These are phyloP conservation scores for Marcusenius ussheri DNA, from an alignment of 2,113 vertebrate genomes.

Conservation along the genomic window DNA sequence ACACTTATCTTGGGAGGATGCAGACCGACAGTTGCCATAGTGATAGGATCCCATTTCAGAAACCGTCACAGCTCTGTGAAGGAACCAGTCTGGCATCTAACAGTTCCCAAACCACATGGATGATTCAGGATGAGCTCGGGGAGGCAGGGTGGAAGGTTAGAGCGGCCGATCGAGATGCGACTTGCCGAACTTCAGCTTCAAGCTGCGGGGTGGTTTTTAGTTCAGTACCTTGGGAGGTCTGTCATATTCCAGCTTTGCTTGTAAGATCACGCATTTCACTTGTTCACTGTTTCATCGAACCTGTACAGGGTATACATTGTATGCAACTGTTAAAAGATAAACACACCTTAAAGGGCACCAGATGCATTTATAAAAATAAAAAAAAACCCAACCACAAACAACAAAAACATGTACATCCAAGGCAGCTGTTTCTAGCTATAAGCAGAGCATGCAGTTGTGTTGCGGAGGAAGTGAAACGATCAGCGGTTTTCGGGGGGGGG, in stretches of 20 bases:
- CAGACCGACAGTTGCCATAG: background rate
- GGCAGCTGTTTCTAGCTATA: background rate
- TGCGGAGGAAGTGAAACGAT: background rate
- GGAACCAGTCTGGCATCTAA: background rate
- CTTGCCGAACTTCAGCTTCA: background rate
- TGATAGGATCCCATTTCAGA: background rate
- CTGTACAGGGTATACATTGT: background rate
- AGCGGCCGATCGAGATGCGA: background rate
- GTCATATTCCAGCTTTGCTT: background rate
- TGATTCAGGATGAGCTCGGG: background rate
- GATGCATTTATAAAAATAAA: background rate
- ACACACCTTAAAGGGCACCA: background rate
- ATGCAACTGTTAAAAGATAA: background rate
- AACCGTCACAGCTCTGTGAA: background rate
- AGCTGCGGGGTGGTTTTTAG: background rate
- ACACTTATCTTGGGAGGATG: background rate
- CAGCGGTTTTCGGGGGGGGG: background rate
- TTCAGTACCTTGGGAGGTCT: background rate
- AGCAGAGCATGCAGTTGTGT: background rate
- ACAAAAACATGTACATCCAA: background rate
- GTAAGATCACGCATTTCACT: background rate
- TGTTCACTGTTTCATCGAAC: slow-evolving; percentile 1
- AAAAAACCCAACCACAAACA: background rate
- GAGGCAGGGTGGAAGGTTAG: background rate
- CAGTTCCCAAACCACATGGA: background rate